Base-by-base conservation (phyloP, 2,888 invertebrate genomes). In the Leptothorax acervorum region DNA sequence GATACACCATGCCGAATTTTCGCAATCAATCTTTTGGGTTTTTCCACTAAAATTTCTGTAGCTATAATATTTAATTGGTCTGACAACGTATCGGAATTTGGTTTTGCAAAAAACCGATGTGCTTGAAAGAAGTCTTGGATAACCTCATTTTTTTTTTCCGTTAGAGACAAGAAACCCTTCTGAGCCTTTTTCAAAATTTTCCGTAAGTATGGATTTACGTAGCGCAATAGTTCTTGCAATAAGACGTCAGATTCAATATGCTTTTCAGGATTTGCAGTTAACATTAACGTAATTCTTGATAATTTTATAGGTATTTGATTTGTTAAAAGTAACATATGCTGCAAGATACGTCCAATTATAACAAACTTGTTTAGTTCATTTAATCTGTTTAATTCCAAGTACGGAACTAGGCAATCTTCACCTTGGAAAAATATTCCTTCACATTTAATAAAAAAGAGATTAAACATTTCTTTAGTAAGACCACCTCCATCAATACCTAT, bases 51-150 rank as follows among this genome's bases (percentile, higher is more conserved):
- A 39, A 73, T 73, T 55, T 71, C 15, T 57, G 71, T 73, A 2
- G 55, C 55, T 42, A 57, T 57, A 42, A 73, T 73, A 2, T 57
- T 42, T 57, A 73, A 39, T 55, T 73, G 55, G 6, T 73, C 55
- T 57, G 18, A 73, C 0, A 73, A 57, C 11, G 3, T 42, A 5
- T 73, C 18, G 55, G 35, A 35, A 35, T 35, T 35, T 35, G 35
- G 35, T 35, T 35, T 5, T 35, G 35, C 55, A 42, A 57, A 73
- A 28, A 73, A 57, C 5, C 39, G 23, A 11, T 73, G 6, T 0
- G 42, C 11, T 6, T 71, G 39, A 23, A 71, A 71, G 39, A 71
- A 71, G 1, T 71, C 53, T 9, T 71, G 55, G 2, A 39, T 15
- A 23, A 4, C 39, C 23, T 39, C 39, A 39, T 35, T 53, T 70